phyloP scores from a whole-genome alignment of 2,113 vertebrate genomes.

The Hippocampus barbouri region DNA sequence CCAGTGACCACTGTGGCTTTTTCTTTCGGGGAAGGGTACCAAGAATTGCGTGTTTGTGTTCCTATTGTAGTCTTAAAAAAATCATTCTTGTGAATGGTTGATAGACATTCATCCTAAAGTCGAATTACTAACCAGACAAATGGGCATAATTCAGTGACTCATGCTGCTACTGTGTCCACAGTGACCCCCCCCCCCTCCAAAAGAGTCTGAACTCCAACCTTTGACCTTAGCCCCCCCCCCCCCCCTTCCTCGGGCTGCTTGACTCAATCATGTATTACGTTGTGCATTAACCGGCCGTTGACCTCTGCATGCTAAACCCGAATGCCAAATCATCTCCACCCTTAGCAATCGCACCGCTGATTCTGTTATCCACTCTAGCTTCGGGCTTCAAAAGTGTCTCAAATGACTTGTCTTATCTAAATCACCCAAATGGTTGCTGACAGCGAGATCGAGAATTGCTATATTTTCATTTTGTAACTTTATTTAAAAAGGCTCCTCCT shows the following conservation, averaged over 20 bases:
- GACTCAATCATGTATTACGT: slow-evolving; percentile 51
- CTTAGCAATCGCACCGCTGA: slow-evolving; percentile 50
- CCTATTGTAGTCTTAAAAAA: background rate
- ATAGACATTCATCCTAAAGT: slow-evolving; percentile 21
- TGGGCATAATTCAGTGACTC: slow-evolving; percentile 37
- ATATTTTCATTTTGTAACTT: slow-evolving; percentile 2
- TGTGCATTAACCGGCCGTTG: slow-evolving; percentile 64
- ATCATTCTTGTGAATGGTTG: background rate
- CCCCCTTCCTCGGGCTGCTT: slow-evolving; percentile 4
- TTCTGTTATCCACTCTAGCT: slow-evolving; percentile 51
- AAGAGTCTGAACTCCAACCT: slow-evolving; percentile 34
- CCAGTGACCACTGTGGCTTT: too few relatives aligned
- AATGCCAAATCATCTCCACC: slow-evolving; percentile 57
- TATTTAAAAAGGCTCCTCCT: slow-evolving; percentile 2
- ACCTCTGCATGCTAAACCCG: slow-evolving; percentile 65
- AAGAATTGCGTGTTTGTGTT: background rate
- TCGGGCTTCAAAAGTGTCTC: slow-evolving; percentile 34
- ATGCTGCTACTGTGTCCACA: slow-evolving; percentile 37
- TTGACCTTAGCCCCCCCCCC: slow-evolving; percentile 33
- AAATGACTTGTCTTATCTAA: slow-evolving; percentile 38
- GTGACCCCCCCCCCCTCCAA: slow-evolving; percentile 34
- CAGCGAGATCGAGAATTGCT: background rate
- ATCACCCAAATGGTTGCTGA: slow-evolving; percentile 18
- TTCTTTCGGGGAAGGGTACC: background rate
- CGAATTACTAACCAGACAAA: slow-evolving; percentile 48